Conservation (phyloP, 2,888 invertebrate species). For the Pocota personata region DNA sequence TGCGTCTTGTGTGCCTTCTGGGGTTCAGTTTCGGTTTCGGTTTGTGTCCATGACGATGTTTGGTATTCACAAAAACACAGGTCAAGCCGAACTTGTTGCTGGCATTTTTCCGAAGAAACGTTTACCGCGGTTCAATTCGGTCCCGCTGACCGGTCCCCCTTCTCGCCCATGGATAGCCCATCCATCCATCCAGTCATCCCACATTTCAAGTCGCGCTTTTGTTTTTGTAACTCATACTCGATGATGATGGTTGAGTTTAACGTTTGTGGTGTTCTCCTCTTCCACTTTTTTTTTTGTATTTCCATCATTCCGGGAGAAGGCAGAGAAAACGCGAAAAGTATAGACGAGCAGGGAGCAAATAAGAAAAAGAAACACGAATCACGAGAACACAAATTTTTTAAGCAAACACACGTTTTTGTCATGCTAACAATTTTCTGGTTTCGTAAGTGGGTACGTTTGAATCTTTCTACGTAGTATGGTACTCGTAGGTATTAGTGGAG, state of each 20-base stretch:
- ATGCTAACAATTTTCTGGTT: conserved; percentile 72
- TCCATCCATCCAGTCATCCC: conserved; percentile 28
- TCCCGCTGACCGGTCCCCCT: not conserved
- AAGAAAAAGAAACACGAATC: conserved; percentile 61
- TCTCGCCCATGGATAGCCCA: not conserved
- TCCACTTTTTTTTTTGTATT: not conserved
- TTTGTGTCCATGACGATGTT: conserved; percentile 51
- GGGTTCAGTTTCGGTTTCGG: conserved; percentile 21
- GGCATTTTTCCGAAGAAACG: conserved; percentile 69
- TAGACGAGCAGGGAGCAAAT: conserved; percentile 22
- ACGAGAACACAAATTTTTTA: conserved; percentile 71
- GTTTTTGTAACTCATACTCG: conserved; percentile 38
- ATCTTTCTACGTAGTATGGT: not conserved
- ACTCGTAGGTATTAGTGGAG: not conserved
- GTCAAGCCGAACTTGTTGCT: conserved; percentile 68
- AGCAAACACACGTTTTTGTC: conserved; percentile 74
- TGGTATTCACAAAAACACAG: conserved; percentile 67
- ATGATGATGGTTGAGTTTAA: conserved; percentile 54
- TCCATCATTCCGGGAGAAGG: not conserved
- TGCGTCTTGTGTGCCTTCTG: conserved; percentile 14
- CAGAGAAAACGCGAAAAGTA: conserved; percentile 33
- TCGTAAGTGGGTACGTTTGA: conserved; percentile 62
- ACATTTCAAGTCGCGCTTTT: conserved; percentile 50
- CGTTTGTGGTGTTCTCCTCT: conserved; percentile 25
- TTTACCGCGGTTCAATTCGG: conserved; percentile 64